Evolutionary conservation across 2,113 vertebrate species (phyloP), one percentile per base, ranked within the genome.

Genomic region (Apteryx mantelli): DNA sequence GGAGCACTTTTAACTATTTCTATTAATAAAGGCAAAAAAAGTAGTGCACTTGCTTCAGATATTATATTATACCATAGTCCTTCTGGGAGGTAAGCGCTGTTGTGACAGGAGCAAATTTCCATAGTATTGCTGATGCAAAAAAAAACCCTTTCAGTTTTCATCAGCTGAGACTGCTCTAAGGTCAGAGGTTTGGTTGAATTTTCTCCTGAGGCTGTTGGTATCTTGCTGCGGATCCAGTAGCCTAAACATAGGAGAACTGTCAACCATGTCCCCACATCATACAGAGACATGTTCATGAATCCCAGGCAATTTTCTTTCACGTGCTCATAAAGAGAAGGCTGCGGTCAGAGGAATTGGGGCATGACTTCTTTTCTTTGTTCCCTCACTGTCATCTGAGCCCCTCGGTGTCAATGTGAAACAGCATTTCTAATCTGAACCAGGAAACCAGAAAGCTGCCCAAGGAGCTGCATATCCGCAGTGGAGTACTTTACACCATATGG

Each of bases 21-120:
- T 86, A 71, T 91, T 93, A 90, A 91, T 56, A 86, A 65, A 70
- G 76, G 55, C 64, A 73, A 91, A 50, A 65, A 60, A 81, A 36
- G 75, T 80, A 95, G 94, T 78, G 55, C 42, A 38, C 64, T 96
- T 86, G n/a, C 71, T 96, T 94, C 95, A 64, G 79, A 32, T 69
- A 95, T 32, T 95, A n/a, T 18, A 69, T 85, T 94, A 82, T n/a
- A 52, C 5, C 16, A 40, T 87, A 94, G 87, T 81, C 82, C 84
- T 90, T 83, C 92, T 68, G 64, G 78, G 65, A 88, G 38, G 82
- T 83, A 86, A 93, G 93, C 90, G 89, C 56, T 93, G 82, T 93
- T 96, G 96, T 94, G 94, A 93, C 91, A 94, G 89, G 66, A 93
- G 75, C 38, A 93, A 78, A 95, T 88, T 94, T 97, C 89, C 73